These are phyloP conservation scores for Diglossa cyanea DNA, from an alignment of 2,797 vertebrate species.

Conservation along the genomic window DNA sequence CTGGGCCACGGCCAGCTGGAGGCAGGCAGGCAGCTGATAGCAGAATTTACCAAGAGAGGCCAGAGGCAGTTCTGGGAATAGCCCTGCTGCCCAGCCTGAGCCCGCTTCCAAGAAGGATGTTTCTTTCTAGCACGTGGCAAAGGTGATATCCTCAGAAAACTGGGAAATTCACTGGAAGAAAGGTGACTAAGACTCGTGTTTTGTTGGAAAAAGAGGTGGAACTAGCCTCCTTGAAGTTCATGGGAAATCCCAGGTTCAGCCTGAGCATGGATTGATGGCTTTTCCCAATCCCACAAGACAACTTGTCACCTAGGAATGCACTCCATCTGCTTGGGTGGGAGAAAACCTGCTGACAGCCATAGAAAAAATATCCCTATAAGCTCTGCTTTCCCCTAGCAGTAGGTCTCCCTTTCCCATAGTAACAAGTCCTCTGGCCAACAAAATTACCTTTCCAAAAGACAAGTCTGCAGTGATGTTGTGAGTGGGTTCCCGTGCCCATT, in stretches of 20 bases:
- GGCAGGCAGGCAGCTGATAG: neutral
- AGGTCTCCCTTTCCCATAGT: neutral
- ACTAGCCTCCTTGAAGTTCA: neutral
- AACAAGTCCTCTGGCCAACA: neutral
- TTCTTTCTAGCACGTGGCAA: neutral
- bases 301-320: neutral
- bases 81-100: neutral
- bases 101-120: neutral
- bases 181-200: neutral
- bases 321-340: neutral
- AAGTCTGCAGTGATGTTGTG: rapidly evolving
- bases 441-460: neutral
- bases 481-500: rapidly evolving
- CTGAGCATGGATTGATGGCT: rapidly evolving
- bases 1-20: neutral
- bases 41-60: neutral
- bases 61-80: neutral
- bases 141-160: neutral
- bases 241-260: neutral
- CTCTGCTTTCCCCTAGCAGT: neutral
- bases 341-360: neutral
- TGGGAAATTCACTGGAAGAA: rapidly evolving
- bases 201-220: neutral
- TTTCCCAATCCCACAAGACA: rapidly evolving
- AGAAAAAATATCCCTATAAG: neutral